Evolutionary conservation across 1,140 invertebrate genomes (phyloP), one percentile per base, ranked within the genome.

Genomic region (Brachionus rubens): DNA sequence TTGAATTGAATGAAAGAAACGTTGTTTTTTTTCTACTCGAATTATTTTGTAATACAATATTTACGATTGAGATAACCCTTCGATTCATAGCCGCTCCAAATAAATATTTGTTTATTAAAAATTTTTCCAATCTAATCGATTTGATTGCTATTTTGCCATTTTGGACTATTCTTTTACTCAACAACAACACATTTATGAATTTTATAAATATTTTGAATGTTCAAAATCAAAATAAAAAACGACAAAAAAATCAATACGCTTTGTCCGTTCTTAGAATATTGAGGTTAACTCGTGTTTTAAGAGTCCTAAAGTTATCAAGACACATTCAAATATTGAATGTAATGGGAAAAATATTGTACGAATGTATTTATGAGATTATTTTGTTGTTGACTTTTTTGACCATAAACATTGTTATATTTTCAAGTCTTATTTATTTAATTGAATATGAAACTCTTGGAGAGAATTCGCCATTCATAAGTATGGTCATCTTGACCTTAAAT

Each of bases 141-240:
- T 95, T 99, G 79, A 95, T 99, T 36, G 97, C 97, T 79, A 99
- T 99, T 80, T 86, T 99, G 82, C 97, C 97, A 9, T 99, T 99
- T 84, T 99, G 99, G 86, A 97, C 99, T 33, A 19, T 50, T 3
- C 16, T 76, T 12, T 14, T 65, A 1, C 6, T 65, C 24, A 65
- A 65, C 9, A 65, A 41, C 24, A 36, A 65, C 3, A 59, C n/a
- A 33, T 36, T 59, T 59, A 19, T 59, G 30, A 33, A 21, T 24
- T 16, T 48, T 0, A 24, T 70, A 14, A 30, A 40, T 6, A 0
- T 33, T 6, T 21, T 48, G 19, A 16, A 72, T 19, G 21, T 33
- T 2, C 43, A 54, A n/a, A 16, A 33, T 30, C 24, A 50, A 36
- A 21, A 28, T 3, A 72, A 72, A 50, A 41, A 36, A 19, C 21